Evolutionary conservation across 2,113 vertebrate genomes (phyloP), one percentile per base, ranked within the genome.

Genomic region (Scortum barcoo): DNA sequence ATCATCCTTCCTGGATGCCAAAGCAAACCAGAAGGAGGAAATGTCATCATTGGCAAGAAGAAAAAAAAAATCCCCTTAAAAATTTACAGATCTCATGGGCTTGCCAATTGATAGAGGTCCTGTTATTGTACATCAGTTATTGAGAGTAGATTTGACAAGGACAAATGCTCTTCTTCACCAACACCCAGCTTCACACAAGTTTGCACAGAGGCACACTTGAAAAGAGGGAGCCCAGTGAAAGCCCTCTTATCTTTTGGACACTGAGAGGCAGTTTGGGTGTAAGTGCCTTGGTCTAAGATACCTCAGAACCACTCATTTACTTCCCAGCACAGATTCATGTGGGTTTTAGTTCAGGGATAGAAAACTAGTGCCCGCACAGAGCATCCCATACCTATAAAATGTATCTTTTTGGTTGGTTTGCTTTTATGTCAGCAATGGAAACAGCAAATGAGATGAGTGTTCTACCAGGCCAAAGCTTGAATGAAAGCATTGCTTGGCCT

Each of bases 171-270:
- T 61, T 80, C 57, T 57, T 22, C 7, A 57, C 20, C n/a, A 16
- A 28, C 12, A 17, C 11, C 42, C n/a, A 16, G 76, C 44, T 72
- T 80, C 65, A 57, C 22, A 66, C 24, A 58, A 38, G 3, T 36
- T 28, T 80, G 46, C 63, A 63, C 42, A 26, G 3, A 26, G 24
- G 36, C 50, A 40, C 26, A 44, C 19, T 30, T 81, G 84, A 61
- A 82, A 28, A 68, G 5, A 26, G 24, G 72, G 3, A 26, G 56
- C 22, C 42, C 50, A 68, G 26, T 11, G 50, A 20, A 44, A 62
- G 22, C 48, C 14, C 13, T 67, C 62, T 84, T 77, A 80, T 81
- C 81, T 73, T 22, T 22, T 46, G 33, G 30, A 48, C 16, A 56
- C 48, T 58, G 78, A 56, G 78, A 60, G 54, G 69, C 46, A 36